Percentiles rank a stretch among this genome's conserved stretches.
These are phyloP conservation scores for Unio pictorum DNA, from an alignment of 2,888 invertebrate species.

Conservation along the genomic window DNA sequence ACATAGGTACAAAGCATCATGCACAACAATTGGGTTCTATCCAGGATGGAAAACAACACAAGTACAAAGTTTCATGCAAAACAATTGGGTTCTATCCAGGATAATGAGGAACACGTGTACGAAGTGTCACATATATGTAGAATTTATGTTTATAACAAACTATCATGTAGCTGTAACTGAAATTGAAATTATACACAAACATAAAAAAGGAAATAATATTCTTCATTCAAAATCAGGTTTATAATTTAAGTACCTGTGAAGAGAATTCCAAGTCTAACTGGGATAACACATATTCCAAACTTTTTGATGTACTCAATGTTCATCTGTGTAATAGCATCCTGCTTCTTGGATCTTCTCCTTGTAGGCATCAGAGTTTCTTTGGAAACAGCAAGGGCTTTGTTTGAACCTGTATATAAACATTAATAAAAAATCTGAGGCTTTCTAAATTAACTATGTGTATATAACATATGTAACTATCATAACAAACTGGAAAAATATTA, in stretches of 20 bases:
- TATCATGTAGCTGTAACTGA: too few relatives aligned
- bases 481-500: not conserved
- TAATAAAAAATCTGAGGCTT: not conserved
- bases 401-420: constrained; percentile 23
- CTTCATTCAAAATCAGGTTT: too few relatives aligned
- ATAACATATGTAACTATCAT: not conserved
- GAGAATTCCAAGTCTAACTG: constrained; percentile 61
- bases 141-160: too few relatives aligned
- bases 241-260: constrained; percentile 57
- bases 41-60: too few relatives aligned
- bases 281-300: constrained; percentile 63
- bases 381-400: constrained; percentile 26
- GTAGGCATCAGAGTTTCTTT: constrained; percentile 22
- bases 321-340: constrained; percentile 47
- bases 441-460: not conserved
- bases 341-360: constrained; percentile 37
- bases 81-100: too few relatives aligned
- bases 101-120: too few relatives aligned
- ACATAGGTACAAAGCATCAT: too few relatives aligned
- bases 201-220: too few relatives aligned
- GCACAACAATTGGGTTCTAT: too few relatives aligned
- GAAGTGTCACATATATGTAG: too few relatives aligned
- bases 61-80: too few relatives aligned
- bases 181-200: too few relatives aligned
- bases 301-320: constrained; percentile 61